Evolutionary conservation across 2,113 vertebrate genomes (phyloP), one percentile per base, ranked within the genome.

Genomic region (Chitala chitala): DNA sequence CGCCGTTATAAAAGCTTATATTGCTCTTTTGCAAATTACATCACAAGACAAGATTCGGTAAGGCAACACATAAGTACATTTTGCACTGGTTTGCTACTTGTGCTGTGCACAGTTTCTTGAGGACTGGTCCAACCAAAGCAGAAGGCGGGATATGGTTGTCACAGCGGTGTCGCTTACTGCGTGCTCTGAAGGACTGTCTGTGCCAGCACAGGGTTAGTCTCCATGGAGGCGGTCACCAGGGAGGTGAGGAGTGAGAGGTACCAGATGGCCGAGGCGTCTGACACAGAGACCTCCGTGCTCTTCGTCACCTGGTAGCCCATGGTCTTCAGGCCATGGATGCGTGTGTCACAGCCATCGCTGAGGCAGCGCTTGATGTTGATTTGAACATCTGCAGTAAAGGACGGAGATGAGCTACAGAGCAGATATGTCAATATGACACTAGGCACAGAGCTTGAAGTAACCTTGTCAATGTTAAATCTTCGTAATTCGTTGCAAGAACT

Each of bases 301-400:
- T 92, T 96, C 33, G 95, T 91, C 58, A 94, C 89, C 84, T 98
- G 95, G 85, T 95, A 97, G 1, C 97, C 96, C 40, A 96, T 76
- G 0, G 95, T 94, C 86, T 95, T 91, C 66, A 98, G 89, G 20
- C 97, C 97, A 5, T 96, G 96, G 82, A 99, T 95, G 22, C 97
- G 91, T 0, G 96, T 98, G 86, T 99, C 97, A 64, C 97, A 99
- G 0, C 97, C 97, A 42, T 99, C 96, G 0, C 95, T 98, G 76
- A 98, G 87, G 86, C 97, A 99, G 17, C 95, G 94, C 79, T 98
- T 99, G 82, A 99, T 96, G 87, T 99, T 98, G 76, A 99, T 97
- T 89, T 99, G 96, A 68, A 99, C 90, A 87, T 96, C 97, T 99
- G 88, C 29, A 80, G 72, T 59, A 58, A 81, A 36, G 84, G 76